These are phyloP conservation scores for Sceliomorpha sp. DNA, from an alignment of 2,888 invertebrate species.

Conservation along the genomic window DNA sequence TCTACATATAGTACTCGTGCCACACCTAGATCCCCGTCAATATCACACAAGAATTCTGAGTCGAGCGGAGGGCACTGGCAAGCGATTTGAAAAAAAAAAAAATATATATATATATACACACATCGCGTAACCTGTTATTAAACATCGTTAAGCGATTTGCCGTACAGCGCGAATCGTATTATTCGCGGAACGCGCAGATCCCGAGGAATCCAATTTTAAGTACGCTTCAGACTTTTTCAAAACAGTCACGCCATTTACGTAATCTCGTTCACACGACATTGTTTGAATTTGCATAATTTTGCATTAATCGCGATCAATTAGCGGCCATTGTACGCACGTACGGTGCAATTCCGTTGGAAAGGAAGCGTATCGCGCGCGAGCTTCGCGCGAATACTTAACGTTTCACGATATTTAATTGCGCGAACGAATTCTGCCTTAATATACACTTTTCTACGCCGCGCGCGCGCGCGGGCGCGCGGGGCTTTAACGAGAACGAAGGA, in stretches of 20 bases:
- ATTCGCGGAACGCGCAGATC: conserved; percentile 39
- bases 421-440: too few relatives aligned
- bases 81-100: conserved; percentile 53
- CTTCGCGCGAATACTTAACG: too few relatives aligned
- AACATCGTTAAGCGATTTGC: conserved; percentile 48
- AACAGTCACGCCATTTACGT: conserved; percentile 50
- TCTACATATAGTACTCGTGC: conserved; percentile 52
- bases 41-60: conserved; percentile 54
- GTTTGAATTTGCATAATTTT: conserved; percentile 51
- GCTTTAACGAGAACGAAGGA: too few relatives aligned
- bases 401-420: too few relatives aligned
- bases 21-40: conserved; percentile 57
- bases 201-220: conserved; percentile 43
- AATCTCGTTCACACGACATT: conserved; percentile 40
- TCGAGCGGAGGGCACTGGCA: conserved; percentile 52
- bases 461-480: too few relatives aligned
- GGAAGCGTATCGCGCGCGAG: too few relatives aligned
- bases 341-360: too few relatives aligned
- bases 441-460: too few relatives aligned
- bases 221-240: conserved; percentile 24
- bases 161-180: conserved; percentile 28
- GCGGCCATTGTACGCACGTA: conserved; percentile 30
- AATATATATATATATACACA: too few relatives aligned
- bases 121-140: conserved; percentile 55
- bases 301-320: conserved; percentile 48